Percentiles rank a stretch among this genome's conserved stretches.
Evolutionary conservation across 2,888 invertebrate genomes (phyloP).

Genomic region (Invenusta paracnida): DNA sequence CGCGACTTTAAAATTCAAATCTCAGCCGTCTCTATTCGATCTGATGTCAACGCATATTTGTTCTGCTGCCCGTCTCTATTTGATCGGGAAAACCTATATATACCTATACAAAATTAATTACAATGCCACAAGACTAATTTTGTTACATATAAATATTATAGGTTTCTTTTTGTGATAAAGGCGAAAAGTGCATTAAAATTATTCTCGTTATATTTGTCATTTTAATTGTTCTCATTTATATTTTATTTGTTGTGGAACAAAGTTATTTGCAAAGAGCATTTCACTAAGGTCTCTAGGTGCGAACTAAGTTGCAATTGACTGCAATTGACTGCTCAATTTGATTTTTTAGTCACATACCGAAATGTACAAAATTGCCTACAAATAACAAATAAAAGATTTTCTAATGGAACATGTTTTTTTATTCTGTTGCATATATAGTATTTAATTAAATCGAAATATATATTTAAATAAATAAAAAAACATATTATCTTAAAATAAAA

Average conservation of each 20-base stretch:
- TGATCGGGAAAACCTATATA: too few species aligned
- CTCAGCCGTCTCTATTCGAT: too few species aligned
- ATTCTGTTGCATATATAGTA: neutral
- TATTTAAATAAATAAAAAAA: neutral
- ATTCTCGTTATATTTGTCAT: neutral
- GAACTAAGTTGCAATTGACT: neutral
- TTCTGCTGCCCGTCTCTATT: too few species aligned
- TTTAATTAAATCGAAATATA: neutral
- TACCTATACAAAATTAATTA: too few species aligned
- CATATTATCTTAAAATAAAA: too few species aligned
- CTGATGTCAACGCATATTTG: too few species aligned
- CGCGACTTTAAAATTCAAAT: too few species aligned
- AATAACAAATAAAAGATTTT: conserved; percentile 26
- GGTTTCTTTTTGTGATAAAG: conserved; percentile 4
- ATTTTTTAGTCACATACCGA: neutral
- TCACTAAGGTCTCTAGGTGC: neutral
- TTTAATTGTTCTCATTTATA: neutral
- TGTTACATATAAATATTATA: neutral
- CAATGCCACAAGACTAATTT: too few species aligned
- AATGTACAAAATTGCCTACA: conserved; percentile 7
- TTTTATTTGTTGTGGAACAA: neutral
- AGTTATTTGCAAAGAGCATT: conserved; percentile 3
- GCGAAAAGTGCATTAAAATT: neutral
- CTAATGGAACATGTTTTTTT: neutral
- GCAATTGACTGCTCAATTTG: neutral